phyloP scores from a whole-genome alignment of 2,113 vertebrate genomes.

The Clinocottus analis region DNA sequence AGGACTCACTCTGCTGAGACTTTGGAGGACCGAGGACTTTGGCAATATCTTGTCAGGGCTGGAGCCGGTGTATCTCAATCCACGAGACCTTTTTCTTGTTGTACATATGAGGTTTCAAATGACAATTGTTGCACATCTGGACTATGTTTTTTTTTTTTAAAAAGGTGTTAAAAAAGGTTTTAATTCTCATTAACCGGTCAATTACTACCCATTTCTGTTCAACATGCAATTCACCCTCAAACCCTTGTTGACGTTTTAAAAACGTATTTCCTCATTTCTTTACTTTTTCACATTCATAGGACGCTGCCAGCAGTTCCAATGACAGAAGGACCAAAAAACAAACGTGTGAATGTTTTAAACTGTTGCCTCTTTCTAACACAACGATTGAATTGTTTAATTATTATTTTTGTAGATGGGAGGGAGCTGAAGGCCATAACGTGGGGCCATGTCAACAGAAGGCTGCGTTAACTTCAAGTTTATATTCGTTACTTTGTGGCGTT shows the following conservation, averaged over 20 bases:
- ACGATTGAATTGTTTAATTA: no score
- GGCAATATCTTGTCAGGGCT: no score
- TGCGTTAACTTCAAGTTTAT: no score
- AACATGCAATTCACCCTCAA: no score
- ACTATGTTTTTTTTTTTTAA: no score
- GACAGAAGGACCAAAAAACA: not conserved
- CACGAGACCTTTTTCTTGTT: not conserved
- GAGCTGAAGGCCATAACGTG: not conserved
- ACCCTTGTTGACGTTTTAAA: no score
- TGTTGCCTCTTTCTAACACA: not conserved
- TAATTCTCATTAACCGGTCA: not conserved
- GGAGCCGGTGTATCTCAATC: not conserved
- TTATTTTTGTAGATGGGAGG: not conserved
- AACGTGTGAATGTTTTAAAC: not conserved
- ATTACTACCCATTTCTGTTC: not conserved
- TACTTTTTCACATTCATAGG: not conserved
- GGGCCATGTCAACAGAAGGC: not conserved
- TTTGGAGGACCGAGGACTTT: fast-evolving
- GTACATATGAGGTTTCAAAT: not conserved
- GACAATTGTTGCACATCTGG: not conserved
- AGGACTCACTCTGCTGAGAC: conserved; percentile 76
- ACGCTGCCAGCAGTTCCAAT: not conserved
- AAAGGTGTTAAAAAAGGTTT: not conserved
- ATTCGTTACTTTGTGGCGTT: no score
- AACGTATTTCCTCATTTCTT: not conserved